phyloP scores from a whole-genome alignment of 2,113 vertebrate genomes.

The Elephas maximus region DNA sequence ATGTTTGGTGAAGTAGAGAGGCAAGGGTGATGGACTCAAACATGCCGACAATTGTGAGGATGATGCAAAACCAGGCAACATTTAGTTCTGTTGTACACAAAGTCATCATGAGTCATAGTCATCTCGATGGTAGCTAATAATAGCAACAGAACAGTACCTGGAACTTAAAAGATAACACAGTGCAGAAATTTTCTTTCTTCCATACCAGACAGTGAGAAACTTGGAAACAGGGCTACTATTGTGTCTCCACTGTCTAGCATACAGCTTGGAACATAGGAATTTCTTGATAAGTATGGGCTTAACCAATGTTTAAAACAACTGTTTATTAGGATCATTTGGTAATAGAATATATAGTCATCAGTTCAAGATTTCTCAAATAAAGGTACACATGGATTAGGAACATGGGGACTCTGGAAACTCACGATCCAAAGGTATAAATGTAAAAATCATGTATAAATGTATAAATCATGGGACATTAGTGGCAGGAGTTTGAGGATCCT shows the following conservation, averaged over 20 bases:
- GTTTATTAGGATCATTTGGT: background rate
- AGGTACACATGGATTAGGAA: background rate
- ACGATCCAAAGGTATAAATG: background rate
- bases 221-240: background rate
- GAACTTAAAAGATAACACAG: background rate
- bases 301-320: conserved; percentile 20
- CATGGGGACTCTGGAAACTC: background rate
- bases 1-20: background rate
- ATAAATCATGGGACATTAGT: background rate
- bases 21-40: background rate
- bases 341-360: background rate
- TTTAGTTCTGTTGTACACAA: background rate
- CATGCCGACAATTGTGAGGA: background rate
- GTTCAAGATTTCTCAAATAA: conserved; percentile 37
- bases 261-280: background rate
- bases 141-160: background rate
- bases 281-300: background rate
- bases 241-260: background rate
- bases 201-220: background rate
- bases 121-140: background rate
- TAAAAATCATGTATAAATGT: too few relatives aligned
- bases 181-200: background rate
- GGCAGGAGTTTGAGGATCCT: background rate
- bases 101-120: background rate
- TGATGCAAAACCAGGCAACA: background rate